Percentiles rank a stretch among this genome's conserved stretches.
These are phyloP conservation scores for Pelobates cultripes DNA, from an alignment of 2,797 vertebrate genomes.

Conservation along the genomic window DNA sequence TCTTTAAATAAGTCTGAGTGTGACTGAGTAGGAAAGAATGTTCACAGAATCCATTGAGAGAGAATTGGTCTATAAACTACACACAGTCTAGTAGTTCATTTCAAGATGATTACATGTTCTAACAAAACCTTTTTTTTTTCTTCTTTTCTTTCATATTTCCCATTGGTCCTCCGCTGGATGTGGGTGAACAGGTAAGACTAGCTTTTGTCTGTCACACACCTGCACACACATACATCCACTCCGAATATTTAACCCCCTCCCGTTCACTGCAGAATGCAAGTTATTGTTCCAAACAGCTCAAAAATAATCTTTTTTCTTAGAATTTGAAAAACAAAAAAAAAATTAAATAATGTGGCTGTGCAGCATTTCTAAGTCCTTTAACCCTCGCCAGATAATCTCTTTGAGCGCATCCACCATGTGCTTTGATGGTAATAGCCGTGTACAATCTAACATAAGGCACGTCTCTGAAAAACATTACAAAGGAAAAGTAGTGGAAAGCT, in stretches of 20 bases:
- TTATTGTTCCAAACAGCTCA: not conserved
- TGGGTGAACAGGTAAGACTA: slow-evolving; percentile 50
- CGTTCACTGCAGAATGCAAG: slow-evolving; percentile 1
- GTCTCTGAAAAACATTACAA: not conserved
- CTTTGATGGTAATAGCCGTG: not conserved
- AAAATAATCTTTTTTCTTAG: slow-evolving; percentile 25
- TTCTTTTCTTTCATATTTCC: not conserved
- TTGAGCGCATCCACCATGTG: not conserved
- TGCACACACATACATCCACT: slow-evolving; percentile 32
- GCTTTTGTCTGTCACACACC: slow-evolving; percentile 46
- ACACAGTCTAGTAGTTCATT: not conserved
- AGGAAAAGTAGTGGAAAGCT: slow-evolving; percentile 10
- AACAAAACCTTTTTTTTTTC: slow-evolving; percentile 36
- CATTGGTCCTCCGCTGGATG: slow-evolving; percentile 34
- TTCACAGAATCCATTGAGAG: too few relatives aligned
- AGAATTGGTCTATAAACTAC: not conserved
- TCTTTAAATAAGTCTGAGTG: not conserved
- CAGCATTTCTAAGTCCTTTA: slow-evolving; percentile 32
- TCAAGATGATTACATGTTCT: slow-evolving; percentile 30
- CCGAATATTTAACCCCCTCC: slow-evolving; percentile 15
- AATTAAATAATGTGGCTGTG: slow-evolving; percentile 16
- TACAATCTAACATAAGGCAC: not conserved
- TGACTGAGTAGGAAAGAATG: not conserved
- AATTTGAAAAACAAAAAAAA: too few relatives aligned
- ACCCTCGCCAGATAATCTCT: slow-evolving; percentile 17